Percentiles rank a stretch among this genome's conserved stretches.
phyloP scores from a whole-genome alignment of 2,888 invertebrate species.

The Pachliopta kotzebuea region DNA sequence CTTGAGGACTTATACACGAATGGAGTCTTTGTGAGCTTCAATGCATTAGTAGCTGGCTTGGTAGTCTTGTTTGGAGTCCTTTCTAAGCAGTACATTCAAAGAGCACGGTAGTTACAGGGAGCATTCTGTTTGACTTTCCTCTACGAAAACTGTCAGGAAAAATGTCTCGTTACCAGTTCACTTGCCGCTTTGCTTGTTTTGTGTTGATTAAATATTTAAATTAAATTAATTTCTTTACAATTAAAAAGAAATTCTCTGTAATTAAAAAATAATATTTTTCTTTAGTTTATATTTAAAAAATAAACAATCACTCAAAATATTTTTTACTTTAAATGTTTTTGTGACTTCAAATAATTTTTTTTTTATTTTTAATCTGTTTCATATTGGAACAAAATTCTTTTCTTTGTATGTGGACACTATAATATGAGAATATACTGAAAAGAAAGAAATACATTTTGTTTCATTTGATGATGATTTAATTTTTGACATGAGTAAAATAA shows the following conservation, averaged over 20 bases:
- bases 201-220: not conserved
- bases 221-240: not conserved
- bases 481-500: not conserved
- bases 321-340: too few relatives aligned
- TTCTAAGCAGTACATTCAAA: slow-evolving; percentile 2
- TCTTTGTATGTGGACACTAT: not conserved
- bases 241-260: not conserved
- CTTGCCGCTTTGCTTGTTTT: not conserved
- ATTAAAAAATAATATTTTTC: too few relatives aligned
- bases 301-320: too few relatives aligned
- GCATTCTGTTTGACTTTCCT: not conserved
- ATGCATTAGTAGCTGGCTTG: slow-evolving; percentile 1
- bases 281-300: too few relatives aligned
- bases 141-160: not conserved
- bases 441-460: too few relatives aligned
- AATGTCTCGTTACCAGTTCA: not conserved
- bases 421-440: too few relatives aligned
- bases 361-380: too few relatives aligned
- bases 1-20: not conserved
- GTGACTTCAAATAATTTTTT: too few relatives aligned
- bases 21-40: not conserved
- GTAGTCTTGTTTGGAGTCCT: not conserved
- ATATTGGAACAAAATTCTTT: too few relatives aligned
- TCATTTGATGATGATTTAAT: not conserved
- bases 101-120: slow-evolving; percentile 1